phyloP scores from a whole-genome alignment of 2,797 vertebrate genomes.

The Chloroceryle amazona region DNA sequence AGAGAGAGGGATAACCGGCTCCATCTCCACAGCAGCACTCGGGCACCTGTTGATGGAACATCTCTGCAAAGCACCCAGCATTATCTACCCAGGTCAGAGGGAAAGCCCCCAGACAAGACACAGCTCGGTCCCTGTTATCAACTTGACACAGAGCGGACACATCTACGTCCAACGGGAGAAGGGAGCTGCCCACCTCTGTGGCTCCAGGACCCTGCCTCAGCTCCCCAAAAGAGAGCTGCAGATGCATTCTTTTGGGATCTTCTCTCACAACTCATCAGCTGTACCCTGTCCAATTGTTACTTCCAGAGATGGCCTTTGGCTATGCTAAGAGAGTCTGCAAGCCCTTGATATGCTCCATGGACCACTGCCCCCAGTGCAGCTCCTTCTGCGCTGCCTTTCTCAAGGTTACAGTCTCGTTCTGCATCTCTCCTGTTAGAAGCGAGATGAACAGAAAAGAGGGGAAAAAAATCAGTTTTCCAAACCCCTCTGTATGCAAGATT shows the following conservation, averaged over 20 bases:
- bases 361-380: background rate
- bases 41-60: background rate
- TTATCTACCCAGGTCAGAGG: background rate
- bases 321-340: background rate
- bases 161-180: rapidly evolving
- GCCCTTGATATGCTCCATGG: background rate
- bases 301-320: background rate
- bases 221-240: background rate
- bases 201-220: background rate
- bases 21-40: background rate
- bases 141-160: background rate
- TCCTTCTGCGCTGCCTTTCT: background rate
- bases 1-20: background rate
- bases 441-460: background rate
- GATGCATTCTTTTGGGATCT: background rate
- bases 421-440: background rate
- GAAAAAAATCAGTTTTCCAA: background rate
- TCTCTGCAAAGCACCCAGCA: background rate
- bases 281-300: background rate
- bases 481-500: background rate
- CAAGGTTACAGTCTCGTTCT: background rate
- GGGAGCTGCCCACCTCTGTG: background rate
- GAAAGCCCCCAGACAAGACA: background rate
- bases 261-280: background rate
- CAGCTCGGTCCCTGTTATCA: background rate